phyloP scores from a whole-genome alignment of 2,113 vertebrate genomes.

The Sturnira hondurensis region DNA sequence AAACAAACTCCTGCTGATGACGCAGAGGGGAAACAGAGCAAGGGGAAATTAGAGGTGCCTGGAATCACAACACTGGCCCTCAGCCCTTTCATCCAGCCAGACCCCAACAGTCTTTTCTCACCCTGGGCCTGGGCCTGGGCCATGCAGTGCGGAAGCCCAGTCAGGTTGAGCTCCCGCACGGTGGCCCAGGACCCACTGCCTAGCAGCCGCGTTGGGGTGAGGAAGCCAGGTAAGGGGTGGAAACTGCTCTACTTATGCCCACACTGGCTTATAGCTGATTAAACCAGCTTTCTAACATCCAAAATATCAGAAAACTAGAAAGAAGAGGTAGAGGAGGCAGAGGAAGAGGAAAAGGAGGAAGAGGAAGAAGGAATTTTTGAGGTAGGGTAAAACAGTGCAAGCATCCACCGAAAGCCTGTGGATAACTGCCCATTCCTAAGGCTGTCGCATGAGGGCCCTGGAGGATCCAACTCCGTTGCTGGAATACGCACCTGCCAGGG shows the following conservation, averaged over 20 bases:
- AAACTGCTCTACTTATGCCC: background rate
- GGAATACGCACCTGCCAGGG: background rate
- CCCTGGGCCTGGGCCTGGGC: background rate
- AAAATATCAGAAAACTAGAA: background rate
- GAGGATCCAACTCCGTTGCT: background rate
- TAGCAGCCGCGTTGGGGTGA: background rate
- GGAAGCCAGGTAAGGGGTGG: background rate
- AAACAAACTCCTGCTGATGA: constrained; percentile 44
- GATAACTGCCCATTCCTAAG: background rate
- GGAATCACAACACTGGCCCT: constrained; percentile 30
- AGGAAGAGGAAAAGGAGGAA: background rate
- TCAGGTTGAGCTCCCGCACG: background rate
- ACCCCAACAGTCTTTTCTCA: background rate
- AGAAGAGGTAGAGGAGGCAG: background rate
- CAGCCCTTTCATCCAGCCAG: background rate
- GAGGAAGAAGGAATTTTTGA: background rate
- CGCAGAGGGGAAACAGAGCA: background rate
- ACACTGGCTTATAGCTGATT: background rate
- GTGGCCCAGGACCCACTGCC: background rate
- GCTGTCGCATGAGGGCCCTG: background rate
- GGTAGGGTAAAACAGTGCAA: background rate
- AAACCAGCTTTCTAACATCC: background rate
- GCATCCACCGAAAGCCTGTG: background rate
- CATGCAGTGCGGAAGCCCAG: background rate
- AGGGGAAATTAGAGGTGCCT: constrained; percentile 49